Conservation (phyloP, 2,113 vertebrate genomes). For the Atherinomorus stipes region DNA sequence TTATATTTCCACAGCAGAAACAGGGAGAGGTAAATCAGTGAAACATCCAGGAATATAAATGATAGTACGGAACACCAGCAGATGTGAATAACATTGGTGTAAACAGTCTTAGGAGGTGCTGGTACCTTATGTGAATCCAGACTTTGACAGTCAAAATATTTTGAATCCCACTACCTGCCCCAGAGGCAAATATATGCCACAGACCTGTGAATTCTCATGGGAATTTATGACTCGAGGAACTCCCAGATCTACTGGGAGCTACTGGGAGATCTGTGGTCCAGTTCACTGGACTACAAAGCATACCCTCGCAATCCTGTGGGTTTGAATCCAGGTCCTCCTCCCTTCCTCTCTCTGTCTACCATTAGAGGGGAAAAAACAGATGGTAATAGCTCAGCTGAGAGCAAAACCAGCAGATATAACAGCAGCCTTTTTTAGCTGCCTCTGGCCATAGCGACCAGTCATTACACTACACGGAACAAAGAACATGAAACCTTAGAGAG, state of each 20-base stretch:
- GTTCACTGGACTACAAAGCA: constrained; percentile 42
- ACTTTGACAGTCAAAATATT: neutral
- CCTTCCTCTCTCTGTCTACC: constrained; percentile 41
- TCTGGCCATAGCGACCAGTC: constrained; percentile 45
- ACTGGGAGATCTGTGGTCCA: constrained; percentile 19
- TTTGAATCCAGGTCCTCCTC: constrained; percentile 42
- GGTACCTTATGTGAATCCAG: neutral
- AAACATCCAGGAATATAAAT: neutral
- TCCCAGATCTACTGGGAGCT: neutral
- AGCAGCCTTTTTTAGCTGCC: constrained; percentile 46
- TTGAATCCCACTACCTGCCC: neutral
- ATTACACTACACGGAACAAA: constrained; percentile 53
- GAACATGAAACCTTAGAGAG: constrained; percentile 43
- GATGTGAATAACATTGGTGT: neutral
- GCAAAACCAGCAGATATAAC: constrained; percentile 27
- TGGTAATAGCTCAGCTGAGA: constrained; percentile 34
- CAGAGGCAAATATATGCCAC: neutral
- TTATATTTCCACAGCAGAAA: too few relatives aligned
- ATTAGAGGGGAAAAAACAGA: constrained; percentile 34
- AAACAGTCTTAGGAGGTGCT: neutral
- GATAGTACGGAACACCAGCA: too few relatives aligned
- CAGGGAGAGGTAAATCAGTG: too few relatives aligned
- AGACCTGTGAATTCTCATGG: neutral
- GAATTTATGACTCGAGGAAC: constrained; percentile 26
- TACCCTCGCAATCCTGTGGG: constrained; percentile 25